A percentile compares a stretch with the other conserved stretches of the same genome.
Evolutionary conservation across 2,797 vertebrate genomes (phyloP).

Genomic region (Atherinosoma microstoma): DNA sequence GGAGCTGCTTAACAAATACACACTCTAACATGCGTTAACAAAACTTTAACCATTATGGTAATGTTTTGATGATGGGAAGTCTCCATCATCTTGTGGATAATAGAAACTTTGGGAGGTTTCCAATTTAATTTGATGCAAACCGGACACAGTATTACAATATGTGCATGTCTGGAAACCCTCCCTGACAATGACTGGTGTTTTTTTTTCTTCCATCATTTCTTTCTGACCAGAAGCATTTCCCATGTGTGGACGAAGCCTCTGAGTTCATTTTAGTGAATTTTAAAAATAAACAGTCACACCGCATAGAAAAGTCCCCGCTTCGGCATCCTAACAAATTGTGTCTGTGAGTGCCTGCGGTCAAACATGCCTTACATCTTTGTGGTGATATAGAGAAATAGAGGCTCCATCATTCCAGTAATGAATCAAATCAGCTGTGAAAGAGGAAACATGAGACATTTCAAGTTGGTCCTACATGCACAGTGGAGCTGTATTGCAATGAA

Average conservation of each 20-base stretch:
- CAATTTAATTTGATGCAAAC: constrained; percentile 62
- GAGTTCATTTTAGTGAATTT: background rate
- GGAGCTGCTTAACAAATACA: constrained; percentile 19
- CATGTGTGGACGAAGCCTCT: constrained; percentile 9
- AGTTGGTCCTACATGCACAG: background rate
- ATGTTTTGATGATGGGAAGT: constrained; percentile 64
- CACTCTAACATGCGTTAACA: constrained; percentile 6
- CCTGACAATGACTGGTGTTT: background rate
- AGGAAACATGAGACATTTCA: background rate
- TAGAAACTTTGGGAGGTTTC: constrained; percentile 56
- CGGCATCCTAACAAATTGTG: background rate
- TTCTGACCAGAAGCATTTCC: constrained; percentile 23
- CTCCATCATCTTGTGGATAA: constrained; percentile 66
- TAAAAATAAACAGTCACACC: background rate
- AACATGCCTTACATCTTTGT: constrained; percentile 22
- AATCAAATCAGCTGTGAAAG: constrained; percentile 37
- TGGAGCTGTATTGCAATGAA: constrained; percentile 1
- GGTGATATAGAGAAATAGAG: constrained; percentile 14
- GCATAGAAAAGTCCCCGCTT: background rate
- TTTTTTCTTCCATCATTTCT: constrained; percentile 25
- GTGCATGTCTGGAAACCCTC: constrained; percentile 21
- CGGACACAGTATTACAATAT: constrained; percentile 28
- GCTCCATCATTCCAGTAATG: constrained; percentile 26
- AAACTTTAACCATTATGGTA: constrained; percentile 36
- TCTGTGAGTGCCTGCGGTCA: constrained; percentile 30